Base-by-base conservation (phyloP, 2,888 invertebrate species). In the Phengaris alcon region DNA sequence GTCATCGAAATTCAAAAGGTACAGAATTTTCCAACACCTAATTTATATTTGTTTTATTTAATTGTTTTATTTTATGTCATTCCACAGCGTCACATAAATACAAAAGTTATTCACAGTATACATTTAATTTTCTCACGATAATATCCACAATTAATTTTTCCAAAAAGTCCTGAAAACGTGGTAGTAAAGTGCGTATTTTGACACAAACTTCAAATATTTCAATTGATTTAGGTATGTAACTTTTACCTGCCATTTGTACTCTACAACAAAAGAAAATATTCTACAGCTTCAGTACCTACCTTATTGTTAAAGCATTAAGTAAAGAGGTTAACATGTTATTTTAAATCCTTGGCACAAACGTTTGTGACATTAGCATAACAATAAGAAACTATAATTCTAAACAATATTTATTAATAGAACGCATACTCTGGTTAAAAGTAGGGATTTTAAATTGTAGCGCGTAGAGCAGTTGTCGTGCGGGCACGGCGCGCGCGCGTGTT, bases 321-420 rank as follows among this genome's bases (percentile, higher is more conserved):
- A 64, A 64, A 64, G 64, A 64, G 64, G 44, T 35, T 64, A 64
- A 64, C 35, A 35, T 70, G 13, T 70, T 70, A 4, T 22, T 70
- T 70, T 51, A 52, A 51, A 70, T 64, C 64, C 64, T 64, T 64
- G 64, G 35, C 64, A 64, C 44, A 64, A 64, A 64, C 64, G 64
- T 64, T 64, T 35, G 51, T 70, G 48, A 70, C 70, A 70, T 70
- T 70, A 48, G 10, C 70, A 70, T 51, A 52, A 70, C 51, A 70
- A 70, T 70, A 70, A 70, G 51, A 70, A 70, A 64, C 64, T 51
- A 52, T 52, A 70, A 70, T 70, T 70, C 51, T 70, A 70, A 79
- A 81, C 81, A 81, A 82, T 82, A 82, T 83, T 85, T 90, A 90
- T 90, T 89, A 87, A 89, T 90, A 90, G 87, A 82, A 81, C 82